Conservation (phyloP, 2,797 vertebrate species). For the Poecile montanus region DNA sequence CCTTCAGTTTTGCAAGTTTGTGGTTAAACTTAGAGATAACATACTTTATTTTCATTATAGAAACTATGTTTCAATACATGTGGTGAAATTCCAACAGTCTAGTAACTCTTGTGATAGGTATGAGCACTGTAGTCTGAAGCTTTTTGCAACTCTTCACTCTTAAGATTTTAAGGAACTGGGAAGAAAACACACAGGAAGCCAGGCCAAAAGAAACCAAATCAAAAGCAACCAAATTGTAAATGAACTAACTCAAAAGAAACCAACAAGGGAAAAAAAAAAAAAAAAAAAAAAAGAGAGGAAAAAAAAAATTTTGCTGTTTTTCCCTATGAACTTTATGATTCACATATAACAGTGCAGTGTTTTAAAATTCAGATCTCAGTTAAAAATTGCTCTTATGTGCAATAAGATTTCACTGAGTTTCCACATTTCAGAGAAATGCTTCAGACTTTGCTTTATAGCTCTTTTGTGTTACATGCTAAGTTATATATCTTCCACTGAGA, state of each 20-base stretch:
- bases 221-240: background rate
- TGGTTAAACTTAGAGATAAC: background rate
- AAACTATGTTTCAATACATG: background rate
- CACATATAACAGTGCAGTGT: background rate
- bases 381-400: background rate
- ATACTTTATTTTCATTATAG: background rate
- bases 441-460: background rate
- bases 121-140: background rate
- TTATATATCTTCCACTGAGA: background rate
- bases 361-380: background rate
- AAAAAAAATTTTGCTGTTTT: background rate
- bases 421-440: background rate
- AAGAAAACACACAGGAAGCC: background rate
- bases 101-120: background rate
- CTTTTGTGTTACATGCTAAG: fast-evolving
- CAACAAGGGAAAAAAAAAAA: background rate
- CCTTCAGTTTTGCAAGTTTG: background rate
- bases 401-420: background rate
- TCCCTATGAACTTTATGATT: background rate
- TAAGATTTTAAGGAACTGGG: background rate
- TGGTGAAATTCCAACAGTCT: background rate
- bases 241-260: background rate
- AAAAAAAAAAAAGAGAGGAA: too few species aligned
- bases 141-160: background rate
- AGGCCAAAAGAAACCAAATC: background rate